Base-by-base conservation (phyloP, 2,113 vertebrate genomes). In the Prolemur simus region DNA sequence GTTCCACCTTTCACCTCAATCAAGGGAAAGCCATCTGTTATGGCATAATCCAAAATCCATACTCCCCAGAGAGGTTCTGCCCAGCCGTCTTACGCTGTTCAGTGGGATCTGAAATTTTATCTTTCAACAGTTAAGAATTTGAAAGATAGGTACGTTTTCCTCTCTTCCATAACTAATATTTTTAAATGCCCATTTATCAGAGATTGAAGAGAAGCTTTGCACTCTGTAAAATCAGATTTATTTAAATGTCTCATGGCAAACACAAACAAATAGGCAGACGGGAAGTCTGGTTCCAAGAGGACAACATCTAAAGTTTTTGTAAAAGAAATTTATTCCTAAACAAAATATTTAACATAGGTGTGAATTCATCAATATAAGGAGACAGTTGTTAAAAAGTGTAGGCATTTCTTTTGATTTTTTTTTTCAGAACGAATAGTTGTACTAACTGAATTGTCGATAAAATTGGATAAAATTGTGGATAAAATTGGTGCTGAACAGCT, bases 41-140 rank as follows among this genome's bases (percentile, higher is more conserved):
- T 97, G 98, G 76, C 60, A 95, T 98, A 98, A 98, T 98, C 97
- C 97, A 97, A 98, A 99, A 98, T 98, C 97, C 80, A 98, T 98
- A 97, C 0, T 18, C 86, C 91, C 94, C 81, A 97, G 91, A 96
- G 96, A 97, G 82, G 73, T 89, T 94, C 95, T 97, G 94, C 81
- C 66, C 63, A 39, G 37, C 85, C 88, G 97, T 96, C 84, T 74
- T 96, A 91, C 96, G 84, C 91, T 93, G 34, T 86, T 97, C 92
- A 91, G 84, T 96, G 82, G 85, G 69, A 97, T 98, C 97, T 97
- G 18, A 96, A 96, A 96, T 92, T 96, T 97, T 97, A 97, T 94
- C 76, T 95, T 95, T 84, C 94, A 96, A 93, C 77, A 98, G 81
- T 97, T 95, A 96, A 97, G 49, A 93, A 97, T 95, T 97, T 98